Evolutionary conservation across 1,140 invertebrate species (phyloP), one percentile per base, ranked within the genome.

Genomic region (Drosophila bifasciata): DNA sequence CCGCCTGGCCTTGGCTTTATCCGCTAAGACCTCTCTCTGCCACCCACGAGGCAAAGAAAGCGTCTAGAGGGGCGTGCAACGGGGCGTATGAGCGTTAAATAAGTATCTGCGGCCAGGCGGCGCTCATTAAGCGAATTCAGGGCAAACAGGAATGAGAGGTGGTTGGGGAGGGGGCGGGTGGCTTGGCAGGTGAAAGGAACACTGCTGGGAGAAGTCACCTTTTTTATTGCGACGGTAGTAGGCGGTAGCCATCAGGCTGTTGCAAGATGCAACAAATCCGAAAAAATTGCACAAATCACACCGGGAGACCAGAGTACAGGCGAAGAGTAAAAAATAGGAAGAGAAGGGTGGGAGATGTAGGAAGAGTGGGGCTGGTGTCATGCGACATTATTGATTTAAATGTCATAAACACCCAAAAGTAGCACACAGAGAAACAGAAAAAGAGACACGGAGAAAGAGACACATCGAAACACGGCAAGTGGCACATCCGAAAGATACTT

Each of bases 321-420:
- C 3, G 21, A 4, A 11, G n/a, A 1, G 40, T 7, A 44, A 7
- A 41, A 57, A 21, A 57, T 25, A 36, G 36, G 25, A 8, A 19
- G 17, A 25, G 28, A 4, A 5, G 36, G 21, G 28, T 25, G 6
- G 19, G 7, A 1, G 9, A 6, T n/a, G 15, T 11, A n/a, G 32
- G 23, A 58, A 3, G 16, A 19, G 28, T n/a, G 56, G 39, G 28
- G 39, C 40, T 25, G 57, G 15, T 44, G 49, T 41, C 63, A 77
- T 72, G 79, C 67, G 63, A 88, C 75, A 79, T 84, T 89, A 89
- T 88, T 88, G 83, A 88, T 88, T 86, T 86, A 86, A 86, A 88
- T 88, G 83, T 78, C 83, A 88, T 88, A 88, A 88, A 83, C 83
- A 88, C 62, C 66, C 53, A 78, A 78, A 77, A 73, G 76, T 80